Evolutionary conservation across 2,888 invertebrate genomes (phyloP), one percentile per base, ranked within the genome.

Genomic region (Dasysyrphus albostriatus): DNA sequence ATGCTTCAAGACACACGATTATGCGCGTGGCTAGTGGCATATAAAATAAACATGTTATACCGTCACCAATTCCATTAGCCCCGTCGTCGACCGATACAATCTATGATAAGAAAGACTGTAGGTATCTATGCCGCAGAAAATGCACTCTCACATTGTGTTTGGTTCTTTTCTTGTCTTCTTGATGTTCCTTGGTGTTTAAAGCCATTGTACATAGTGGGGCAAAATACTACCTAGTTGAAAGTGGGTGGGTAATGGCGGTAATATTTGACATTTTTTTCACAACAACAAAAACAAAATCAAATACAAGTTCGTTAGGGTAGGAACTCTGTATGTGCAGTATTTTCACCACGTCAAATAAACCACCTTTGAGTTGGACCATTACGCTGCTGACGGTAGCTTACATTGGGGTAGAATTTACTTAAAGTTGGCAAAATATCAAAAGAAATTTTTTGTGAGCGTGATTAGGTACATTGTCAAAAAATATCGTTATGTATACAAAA

Each of bases 231-330:
- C 16, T 34, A 24, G 47, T 24, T 58, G 16, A 29, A 67, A 77
- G 49, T 69, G 69, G 77, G 59, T 59, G 59, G 49, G 16, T 51
- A 59, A 39, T 47, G 24, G 34, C 44, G 67, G 59, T 58, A 67
- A 29, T 29, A 32, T 69, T 39, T 76, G 49, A 49, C 39, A 49
- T 39, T 77, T 76, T 69, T 61, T 34, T n/a, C 29, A 29, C 16
- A 49, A 37, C 29, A 56, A 51, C 5, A 70, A 8, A 14, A 34
- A 8, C 3, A 5, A 32, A 16, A n/a, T 1, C 7, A 47, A 47
- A 67, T 4, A 34, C 34, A 37, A 58, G 16, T 34, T 10, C 32
- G 32, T 16, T 32, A 56, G 58, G 34, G 16, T 34, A 34, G 32
- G 9, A 5, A 9, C 14, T 34, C 5, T 32, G 32, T 10, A 34